A percentile compares a stretch with the other conserved stretches of the same genome.
phyloP scores from a whole-genome alignment of 2,888 invertebrate species.

The Temnothorax unifasciatus region DNA sequence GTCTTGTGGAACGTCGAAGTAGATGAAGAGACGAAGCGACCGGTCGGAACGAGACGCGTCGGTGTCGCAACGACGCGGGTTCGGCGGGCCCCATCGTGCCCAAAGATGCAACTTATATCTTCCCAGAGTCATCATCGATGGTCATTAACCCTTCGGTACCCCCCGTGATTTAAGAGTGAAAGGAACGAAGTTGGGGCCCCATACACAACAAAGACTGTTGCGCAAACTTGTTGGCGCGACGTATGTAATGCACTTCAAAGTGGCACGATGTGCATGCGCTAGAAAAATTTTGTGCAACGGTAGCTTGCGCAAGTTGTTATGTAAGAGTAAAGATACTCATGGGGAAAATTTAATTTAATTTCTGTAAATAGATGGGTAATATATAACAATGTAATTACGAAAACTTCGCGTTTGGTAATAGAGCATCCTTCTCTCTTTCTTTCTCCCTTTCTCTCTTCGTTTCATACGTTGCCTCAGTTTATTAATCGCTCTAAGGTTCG shows the following conservation, averaged over 20 bases:
- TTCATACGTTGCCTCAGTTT: neutral
- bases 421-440: too few species aligned
- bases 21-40: neutral
- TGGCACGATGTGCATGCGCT: conserved; percentile 36
- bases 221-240: conserved; percentile 39
- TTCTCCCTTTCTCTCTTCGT: neutral
- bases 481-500: neutral
- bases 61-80: neutral
- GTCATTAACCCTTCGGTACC: conserved; percentile 45
- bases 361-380: neutral
- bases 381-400: neutral
- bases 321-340: neutral
- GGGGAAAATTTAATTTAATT: conserved; percentile 15
- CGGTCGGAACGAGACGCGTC: neutral
- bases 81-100: neutral
- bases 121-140: conserved; percentile 6
- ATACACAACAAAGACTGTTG: conserved; percentile 39
- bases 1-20: neutral
- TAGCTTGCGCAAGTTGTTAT: conserved; percentile 29
- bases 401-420: neutral
- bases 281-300: conserved; percentile 49
- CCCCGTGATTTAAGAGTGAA: conserved; percentile 45
- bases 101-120: conserved; percentile 10
- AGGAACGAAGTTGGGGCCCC: conserved; percentile 45
- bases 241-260: conserved; percentile 35